Base-by-base conservation (phyloP, 1,140 invertebrate species). In the Heliconius congener region DNA sequence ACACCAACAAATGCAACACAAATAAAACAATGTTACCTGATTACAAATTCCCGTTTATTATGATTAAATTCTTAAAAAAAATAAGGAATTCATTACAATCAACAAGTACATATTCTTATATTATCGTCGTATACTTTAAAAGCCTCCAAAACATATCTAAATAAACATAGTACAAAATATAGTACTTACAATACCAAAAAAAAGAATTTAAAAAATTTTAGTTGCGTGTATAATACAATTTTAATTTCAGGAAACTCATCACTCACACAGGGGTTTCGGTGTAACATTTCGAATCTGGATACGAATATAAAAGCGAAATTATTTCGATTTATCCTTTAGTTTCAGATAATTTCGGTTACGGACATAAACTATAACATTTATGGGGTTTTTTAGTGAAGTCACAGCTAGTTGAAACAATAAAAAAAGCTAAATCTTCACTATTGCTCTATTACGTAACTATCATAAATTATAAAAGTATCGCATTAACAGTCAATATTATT, bases 91-190 rank as follows among this genome's bases (percentile, higher is more conserved):
- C 85, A 85, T 91, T 90, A 93, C 84, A 90, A 60, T 88, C 93
- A 23, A 23, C 93, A 94, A 94, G 91, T 94, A 94, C 92, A 90
- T 92, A 92, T 87, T 88, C 93, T 93, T 92, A 94, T 82, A 91
- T 91, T 93, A 90, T 87, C 86, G 79, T 94, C 93, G 93, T 94
- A 94, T 94, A 94, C 93, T 90, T 93, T 91, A 94, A 92, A 94
- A 94, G 93, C 93, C 93, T 94, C 93, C 89, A 94, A 93, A 93
- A 92, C 73, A 88, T 86, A 84, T 90, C 81, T 86, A 88, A 90
- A 86, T 87, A 85, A 88, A 84, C 82, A 74, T 81, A 83, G 75
- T 79, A 81, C 42, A 85, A 85, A 84, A 84, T 81, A 86, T 77
- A 87, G 87, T 85, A 80, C 85, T 86, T 87, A 88, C 90, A 87